Evolutionary conservation across 2,113 vertebrate species (phyloP).

Genomic region (Alectura lathami): DNA sequence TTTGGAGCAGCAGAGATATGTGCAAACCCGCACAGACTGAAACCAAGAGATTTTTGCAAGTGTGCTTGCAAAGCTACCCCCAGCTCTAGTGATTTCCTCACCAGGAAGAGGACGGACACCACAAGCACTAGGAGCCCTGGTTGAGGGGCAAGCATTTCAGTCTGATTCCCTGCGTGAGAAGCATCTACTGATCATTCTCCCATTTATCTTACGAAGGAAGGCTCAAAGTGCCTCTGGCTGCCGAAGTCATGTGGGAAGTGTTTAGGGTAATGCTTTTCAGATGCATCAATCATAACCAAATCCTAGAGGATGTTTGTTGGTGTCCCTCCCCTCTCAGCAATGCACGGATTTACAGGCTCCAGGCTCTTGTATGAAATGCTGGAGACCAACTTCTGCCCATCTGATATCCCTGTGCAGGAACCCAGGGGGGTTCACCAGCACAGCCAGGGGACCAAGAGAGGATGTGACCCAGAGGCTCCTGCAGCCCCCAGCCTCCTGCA

Average conservation of each 20-base stretch:
- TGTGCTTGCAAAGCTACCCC: not conserved
- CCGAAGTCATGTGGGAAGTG: conserved; percentile 47
- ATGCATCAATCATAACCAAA: conserved; percentile 39
- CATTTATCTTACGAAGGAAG: not conserved
- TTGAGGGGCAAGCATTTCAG: not conserved
- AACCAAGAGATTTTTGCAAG: conserved; percentile 31
- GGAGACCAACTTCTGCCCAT: not conserved
- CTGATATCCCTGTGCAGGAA: not conserved
- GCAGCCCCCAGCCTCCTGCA: not conserved
- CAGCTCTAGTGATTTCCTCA: conserved; percentile 17
- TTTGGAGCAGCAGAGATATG: not conserved
- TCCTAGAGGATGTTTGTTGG: conserved; percentile 15
- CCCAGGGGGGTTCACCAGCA: not conserved
- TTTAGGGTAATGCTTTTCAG: conserved; percentile 31
- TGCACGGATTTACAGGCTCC: not conserved
- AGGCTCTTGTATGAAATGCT: accelerated
- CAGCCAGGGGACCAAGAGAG: not conserved
- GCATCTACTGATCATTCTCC: conserved; percentile 1
- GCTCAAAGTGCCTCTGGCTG: conserved; percentile 33
- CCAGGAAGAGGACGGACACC: not conserved
- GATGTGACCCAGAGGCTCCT: not conserved
- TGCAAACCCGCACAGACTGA: not conserved
- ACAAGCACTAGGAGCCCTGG: not conserved
- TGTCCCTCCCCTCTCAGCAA: conserved; percentile 8
- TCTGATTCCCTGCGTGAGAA: conserved; percentile 29